A percentile compares a stretch with the other conserved stretches of the same genome.
These are phyloP conservation scores for Asteroscopus sphinx DNA, from an alignment of 2,888 invertebrate genomes.

Conservation along the genomic window DNA sequence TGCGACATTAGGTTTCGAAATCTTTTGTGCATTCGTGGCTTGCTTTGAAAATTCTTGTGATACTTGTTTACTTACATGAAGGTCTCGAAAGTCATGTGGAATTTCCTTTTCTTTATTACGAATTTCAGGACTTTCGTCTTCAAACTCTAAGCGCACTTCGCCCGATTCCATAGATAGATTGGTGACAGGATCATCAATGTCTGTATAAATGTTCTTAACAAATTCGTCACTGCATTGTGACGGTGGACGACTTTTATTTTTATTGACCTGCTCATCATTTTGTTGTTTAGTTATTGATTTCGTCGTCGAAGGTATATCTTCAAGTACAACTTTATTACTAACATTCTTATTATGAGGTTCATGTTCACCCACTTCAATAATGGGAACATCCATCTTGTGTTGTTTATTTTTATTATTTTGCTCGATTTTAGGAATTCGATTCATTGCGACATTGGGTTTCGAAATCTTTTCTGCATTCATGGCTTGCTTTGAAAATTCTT, in stretches of 20 bases:
- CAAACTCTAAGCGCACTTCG: conserved; percentile 58
- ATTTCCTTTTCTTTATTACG: conserved; percentile 14
- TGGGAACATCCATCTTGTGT: conserved; percentile 25
- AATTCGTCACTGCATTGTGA: conserved; percentile 51
- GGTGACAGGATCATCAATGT: conserved; percentile 64
- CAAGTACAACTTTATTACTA: conserved; percentile 6
- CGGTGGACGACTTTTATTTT: conserved; percentile 11
- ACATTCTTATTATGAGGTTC: neutral
- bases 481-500: conserved; percentile 25
- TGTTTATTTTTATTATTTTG: conserved; percentile 21
- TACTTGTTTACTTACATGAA: conserved; percentile 3
- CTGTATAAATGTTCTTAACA: conserved; percentile 65
- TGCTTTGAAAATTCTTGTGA: conserved; percentile 24
- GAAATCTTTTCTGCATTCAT: conserved; percentile 15
- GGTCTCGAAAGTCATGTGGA: conserved; percentile 11
- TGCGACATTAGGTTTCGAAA: conserved; percentile 1
- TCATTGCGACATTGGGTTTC: conserved; percentile 18
- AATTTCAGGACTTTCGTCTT: conserved; percentile 24
- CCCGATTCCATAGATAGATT: conserved; percentile 68
- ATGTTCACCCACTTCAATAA: conserved; percentile 21
- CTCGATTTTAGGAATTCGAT: conserved; percentile 64
- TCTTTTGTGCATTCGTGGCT: conserved; percentile 17
- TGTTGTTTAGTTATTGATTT: conserved; percentile 1
- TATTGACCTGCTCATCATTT: conserved; percentile 1
- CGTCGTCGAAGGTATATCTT: neutral